phyloP scores from a whole-genome alignment of 2,113 vertebrate species.

The Felis catus region DNA sequence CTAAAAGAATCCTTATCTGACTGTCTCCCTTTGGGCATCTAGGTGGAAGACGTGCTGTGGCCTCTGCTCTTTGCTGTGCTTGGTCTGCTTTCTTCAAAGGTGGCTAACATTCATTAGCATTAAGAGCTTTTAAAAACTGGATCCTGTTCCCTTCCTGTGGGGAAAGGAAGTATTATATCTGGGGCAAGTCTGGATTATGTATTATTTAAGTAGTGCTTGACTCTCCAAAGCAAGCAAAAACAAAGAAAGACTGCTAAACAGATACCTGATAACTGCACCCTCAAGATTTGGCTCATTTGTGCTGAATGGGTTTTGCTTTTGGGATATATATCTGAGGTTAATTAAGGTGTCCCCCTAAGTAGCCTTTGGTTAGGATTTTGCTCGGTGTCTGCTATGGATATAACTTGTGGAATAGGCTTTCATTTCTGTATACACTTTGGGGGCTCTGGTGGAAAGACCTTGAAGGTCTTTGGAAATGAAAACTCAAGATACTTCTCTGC shows the following conservation, averaged over 20 bases:
- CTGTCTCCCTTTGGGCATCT: neutral
- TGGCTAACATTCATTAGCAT: constrained; percentile 23
- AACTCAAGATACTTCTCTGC: neutral
- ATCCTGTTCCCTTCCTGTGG: neutral
- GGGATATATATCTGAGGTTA: neutral
- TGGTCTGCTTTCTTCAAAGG: neutral
- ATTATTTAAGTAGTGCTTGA: constrained; percentile 50
- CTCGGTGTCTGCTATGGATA: neutral
- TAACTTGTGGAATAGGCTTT: neutral
- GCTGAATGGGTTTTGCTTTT: constrained; percentile 3
- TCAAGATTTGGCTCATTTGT: constrained; percentile 1
- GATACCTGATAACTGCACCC: neutral
- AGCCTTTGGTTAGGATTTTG: constrained; percentile 8
- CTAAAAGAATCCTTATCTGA: neutral
- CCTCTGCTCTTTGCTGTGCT: neutral
- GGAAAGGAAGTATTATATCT: neutral
- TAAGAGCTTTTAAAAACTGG: constrained; percentile 21
- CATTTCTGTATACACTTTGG: neutral
- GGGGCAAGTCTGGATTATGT: neutral
- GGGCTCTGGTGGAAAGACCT: neutral
- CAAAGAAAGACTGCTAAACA: constrained; percentile 5
- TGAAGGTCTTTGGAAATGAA: neutral
- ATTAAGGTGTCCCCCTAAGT: neutral
- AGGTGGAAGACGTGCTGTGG: neutral
- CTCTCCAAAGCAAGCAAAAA: constrained; percentile 10